Evolutionary conservation across 2,797 vertebrate species (phyloP).

Genomic region (Cryptoprocta ferox): DNA sequence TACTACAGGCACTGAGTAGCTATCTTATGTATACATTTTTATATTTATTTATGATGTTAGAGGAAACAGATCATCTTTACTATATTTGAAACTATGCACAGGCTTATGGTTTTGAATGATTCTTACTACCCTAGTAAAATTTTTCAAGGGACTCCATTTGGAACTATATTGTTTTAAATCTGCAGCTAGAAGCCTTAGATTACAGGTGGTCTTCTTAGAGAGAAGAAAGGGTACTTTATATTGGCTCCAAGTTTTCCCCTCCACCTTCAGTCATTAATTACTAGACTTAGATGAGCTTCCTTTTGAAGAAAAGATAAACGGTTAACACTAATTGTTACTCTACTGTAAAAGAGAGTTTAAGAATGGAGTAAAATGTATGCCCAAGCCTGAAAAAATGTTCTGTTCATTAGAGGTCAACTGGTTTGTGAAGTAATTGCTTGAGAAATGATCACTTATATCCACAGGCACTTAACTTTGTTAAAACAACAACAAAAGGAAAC

Average conservation of each 20-base stretch:
- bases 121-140: neutral
- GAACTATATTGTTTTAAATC: neutral
- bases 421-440: neutral
- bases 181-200: neutral
- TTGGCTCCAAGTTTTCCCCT: neutral
- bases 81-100: neutral
- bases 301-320: neutral
- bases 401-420: neutral
- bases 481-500: neutral
- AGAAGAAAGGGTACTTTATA: neutral
- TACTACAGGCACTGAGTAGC: neutral
- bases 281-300: neutral
- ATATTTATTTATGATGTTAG: neutral
- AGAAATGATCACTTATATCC: neutral
- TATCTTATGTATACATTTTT: neutral
- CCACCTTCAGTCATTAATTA: neutral
- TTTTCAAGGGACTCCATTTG: neutral
- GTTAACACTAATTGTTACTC: neutral
- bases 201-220: neutral
- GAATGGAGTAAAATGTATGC: neutral
- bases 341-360: neutral
- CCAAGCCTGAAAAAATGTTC: neutral
- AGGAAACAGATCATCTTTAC: neutral
- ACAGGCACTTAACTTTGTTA: neutral
- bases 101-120: constrained; percentile 4